Conservation (phyloP, 2,113 vertebrate genomes). For the Syrmaticus mikado region DNA sequence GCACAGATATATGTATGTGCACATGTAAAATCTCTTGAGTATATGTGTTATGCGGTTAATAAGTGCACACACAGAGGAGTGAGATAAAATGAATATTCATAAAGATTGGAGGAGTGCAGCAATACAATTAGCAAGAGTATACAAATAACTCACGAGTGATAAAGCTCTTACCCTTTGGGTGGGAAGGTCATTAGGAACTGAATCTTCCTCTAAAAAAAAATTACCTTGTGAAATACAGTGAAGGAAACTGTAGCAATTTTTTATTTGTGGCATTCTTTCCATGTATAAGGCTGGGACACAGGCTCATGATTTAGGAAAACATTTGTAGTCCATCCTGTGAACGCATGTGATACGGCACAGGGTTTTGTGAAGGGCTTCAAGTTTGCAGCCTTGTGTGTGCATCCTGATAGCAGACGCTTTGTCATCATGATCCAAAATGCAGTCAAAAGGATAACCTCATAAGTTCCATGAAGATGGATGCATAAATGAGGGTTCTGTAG, state of each 20-base stretch:
- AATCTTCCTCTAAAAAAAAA: not conserved
- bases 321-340: not conserved
- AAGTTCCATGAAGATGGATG: not conserved
- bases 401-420: not conserved
- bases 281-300: not conserved
- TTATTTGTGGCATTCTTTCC: not conserved
- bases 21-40: not conserved
- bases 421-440: not conserved
- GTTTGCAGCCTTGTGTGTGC: not conserved
- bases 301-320: not conserved
- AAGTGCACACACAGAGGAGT: constrained; percentile 53
- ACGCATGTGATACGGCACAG: not conserved
- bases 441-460: not conserved
- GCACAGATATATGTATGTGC: not conserved
- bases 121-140: constrained; percentile 66
- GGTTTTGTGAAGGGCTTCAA: not conserved
- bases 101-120: constrained; percentile 17
- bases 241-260: not conserved
- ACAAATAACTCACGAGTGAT: constrained; percentile 62
- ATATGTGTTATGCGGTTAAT: constrained; percentile 44
- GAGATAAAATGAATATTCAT: constrained; percentile 71
- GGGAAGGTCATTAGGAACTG: constrained; percentile 30
- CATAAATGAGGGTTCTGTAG: not conserved
- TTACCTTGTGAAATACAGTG: not conserved
- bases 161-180: constrained; percentile 45